Base-by-base conservation (phyloP, 2,888 invertebrate genomes). In the Tiliacea citrago region DNA sequence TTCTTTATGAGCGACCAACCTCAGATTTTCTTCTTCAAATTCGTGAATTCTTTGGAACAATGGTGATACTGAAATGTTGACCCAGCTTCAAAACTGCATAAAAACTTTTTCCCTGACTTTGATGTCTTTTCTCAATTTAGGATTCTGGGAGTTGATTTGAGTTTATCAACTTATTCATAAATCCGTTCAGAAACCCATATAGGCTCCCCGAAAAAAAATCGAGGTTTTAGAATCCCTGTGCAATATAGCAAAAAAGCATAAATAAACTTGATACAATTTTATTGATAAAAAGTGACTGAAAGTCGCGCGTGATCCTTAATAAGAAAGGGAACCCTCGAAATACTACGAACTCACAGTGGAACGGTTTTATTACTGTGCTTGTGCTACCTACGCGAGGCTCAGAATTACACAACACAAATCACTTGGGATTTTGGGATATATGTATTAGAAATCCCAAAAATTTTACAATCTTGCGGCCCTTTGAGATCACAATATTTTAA, bases 341-440 rank as follows among this genome's bases (percentile, higher is more conserved):
- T 39, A 57, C 45, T 53, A 51, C 61, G 74, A 65, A 78, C 78
- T 81, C 78, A 35, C 81, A 81, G 75, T 49, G 75, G 66, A 75
- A 55, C 35, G 68, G 75, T 81, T 77, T 77, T 81, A 81, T 81
- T 60, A 77, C 58, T 63, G 45, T 24, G n/a, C 58, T 65, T 63
- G 45, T 24, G n/a, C 58, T 65, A 79, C 75, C 81, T 76, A 76
- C 82, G 66, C 51, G 24, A 58, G 61, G 47, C 51, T 49, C 29
- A 35, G 49, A 77, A 77, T 61, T 81, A 78, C 76, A 81, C 42
- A 74, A 74, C 51, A 80, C 65, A 77, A 81, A 81, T 77, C 77
- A 77, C 82, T 53, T 77, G 77, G 68, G 62, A 63, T 77, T 79
- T 76, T 77, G 51, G 69, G 63, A 82, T 76, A 68, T 68, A 82